These are phyloP conservation scores for Crenuchus spilurus DNA, from an alignment of 2,797 vertebrate genomes.

Conservation along the genomic window DNA sequence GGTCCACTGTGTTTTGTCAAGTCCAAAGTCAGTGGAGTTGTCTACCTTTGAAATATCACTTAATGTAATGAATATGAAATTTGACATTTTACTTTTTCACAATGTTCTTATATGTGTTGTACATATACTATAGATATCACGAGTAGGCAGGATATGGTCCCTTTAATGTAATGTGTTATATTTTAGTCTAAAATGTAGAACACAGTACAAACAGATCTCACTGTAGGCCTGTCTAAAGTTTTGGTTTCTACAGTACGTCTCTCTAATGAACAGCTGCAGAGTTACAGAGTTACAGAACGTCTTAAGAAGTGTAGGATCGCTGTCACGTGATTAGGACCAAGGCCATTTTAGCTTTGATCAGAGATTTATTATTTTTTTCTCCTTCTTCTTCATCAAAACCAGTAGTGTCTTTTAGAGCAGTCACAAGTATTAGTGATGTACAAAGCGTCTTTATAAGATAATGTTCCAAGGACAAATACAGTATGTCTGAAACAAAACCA, in stretches of 20 bases:
- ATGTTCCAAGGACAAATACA: conserved; percentile 22
- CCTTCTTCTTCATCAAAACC: not conserved
- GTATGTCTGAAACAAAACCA: conserved; percentile 23
- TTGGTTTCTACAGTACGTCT: not conserved
- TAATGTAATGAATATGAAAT: too few species aligned
- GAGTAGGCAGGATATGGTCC: too few species aligned
- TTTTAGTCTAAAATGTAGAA: too few species aligned
- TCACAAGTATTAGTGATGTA: conserved; percentile 12
- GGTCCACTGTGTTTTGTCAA: too few species aligned
- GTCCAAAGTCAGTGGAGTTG: too few species aligned
- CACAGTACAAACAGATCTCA: not conserved
- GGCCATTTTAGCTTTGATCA: conserved; percentile 40
- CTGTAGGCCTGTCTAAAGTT: not conserved
- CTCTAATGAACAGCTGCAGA: not conserved
- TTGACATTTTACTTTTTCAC: too few species aligned
- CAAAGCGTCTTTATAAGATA: conserved; percentile 39
- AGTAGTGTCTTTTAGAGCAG: conserved; percentile 8
- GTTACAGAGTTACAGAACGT: not conserved
- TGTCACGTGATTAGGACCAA: conserved; percentile 3
- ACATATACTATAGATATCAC: too few species aligned
- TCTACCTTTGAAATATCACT: too few species aligned
- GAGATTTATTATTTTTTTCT: not conserved
- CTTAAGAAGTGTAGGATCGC: not conserved
- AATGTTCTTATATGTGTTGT: too few species aligned
- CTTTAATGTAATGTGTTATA: too few species aligned